Conservation (phyloP, 1,140 invertebrate genomes). For the Manduca sexta region DNA sequence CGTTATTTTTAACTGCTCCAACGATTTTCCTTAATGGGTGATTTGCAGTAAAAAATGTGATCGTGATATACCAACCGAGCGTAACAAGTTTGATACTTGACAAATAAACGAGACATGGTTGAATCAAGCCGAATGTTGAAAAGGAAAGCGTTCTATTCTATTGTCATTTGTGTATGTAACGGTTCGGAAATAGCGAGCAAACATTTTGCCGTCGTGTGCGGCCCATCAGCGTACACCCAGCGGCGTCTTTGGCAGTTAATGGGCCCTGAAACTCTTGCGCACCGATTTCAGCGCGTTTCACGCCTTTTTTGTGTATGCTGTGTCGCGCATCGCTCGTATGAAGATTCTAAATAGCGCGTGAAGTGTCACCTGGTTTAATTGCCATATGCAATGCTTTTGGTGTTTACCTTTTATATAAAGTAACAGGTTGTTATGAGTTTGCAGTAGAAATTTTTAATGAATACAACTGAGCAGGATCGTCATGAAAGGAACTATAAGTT, state of each 20-base stretch:
- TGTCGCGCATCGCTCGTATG: conserved; percentile 27
- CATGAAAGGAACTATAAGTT: too few relatives aligned
- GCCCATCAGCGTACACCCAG: conserved; percentile 60
- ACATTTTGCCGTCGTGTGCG: conserved; percentile 46
- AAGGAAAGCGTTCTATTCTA: background rate
- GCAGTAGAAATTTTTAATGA: too few relatives aligned
- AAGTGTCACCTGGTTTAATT: conserved; percentile 54
- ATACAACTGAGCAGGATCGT: too few relatives aligned
- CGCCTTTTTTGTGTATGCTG: conserved; percentile 54
- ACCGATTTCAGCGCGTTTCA: conserved; percentile 63
- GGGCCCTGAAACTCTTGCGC: conserved; percentile 52
- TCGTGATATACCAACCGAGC: too few relatives aligned
- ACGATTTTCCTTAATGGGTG: too few relatives aligned
- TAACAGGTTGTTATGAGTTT: too few relatives aligned
- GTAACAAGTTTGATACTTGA: too few relatives aligned
- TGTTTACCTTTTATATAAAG: background rate
- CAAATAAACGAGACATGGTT: too few relatives aligned
- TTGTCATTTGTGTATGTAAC: conserved; percentile 1
- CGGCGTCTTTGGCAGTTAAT: conserved; percentile 55
- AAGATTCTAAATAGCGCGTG: conserved; percentile 47
- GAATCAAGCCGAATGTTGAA: background rate
- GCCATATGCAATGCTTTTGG: conserved; percentile 8
- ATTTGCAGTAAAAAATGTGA: too few relatives aligned
- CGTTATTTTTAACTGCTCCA: too few relatives aligned
- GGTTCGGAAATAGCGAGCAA: conserved; percentile 7